Evolutionary conservation across 2,113 vertebrate genomes (phyloP).

Genomic region (Alectura lathami): DNA sequence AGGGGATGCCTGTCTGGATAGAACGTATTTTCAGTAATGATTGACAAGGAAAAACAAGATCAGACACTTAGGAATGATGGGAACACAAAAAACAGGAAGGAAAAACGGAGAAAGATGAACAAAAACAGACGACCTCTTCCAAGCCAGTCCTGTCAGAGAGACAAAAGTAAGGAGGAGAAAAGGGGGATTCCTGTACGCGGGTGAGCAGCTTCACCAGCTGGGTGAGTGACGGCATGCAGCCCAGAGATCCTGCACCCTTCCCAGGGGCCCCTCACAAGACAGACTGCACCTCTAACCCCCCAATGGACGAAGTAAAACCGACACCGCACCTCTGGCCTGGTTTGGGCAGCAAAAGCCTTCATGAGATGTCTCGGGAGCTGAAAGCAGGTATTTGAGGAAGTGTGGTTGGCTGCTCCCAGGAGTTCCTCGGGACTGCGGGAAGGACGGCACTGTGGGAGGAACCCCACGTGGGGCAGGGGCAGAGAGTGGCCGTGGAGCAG

Average conservation of each 20-base stretch:
- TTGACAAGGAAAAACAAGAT: neutral
- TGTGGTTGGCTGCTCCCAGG: neutral
- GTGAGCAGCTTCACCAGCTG: neutral
- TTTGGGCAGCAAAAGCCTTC: neutral
- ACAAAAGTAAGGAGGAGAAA: neutral
- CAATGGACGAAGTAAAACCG: neutral
- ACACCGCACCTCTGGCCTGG: fast-evolving
- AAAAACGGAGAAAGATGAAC: neutral
- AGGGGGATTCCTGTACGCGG: neutral
- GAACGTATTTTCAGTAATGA: neutral
- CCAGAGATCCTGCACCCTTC: neutral
- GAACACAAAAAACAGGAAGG: neutral
- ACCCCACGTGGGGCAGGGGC: too few species aligned
- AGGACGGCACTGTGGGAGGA: too few species aligned
- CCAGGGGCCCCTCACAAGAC: neutral
- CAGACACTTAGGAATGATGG: neutral
- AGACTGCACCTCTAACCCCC: neutral
- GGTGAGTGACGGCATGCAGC: neutral
- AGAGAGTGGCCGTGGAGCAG: too few species aligned
- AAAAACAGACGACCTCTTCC: neutral
- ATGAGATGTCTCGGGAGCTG: neutral
- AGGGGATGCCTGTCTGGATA: neutral
- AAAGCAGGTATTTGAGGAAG: neutral
- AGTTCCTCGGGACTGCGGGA: neutral
- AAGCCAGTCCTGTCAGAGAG: neutral